phyloP scores from a whole-genome alignment of 2,888 invertebrate genomes.

The Darwinula stevensoni region DNA sequence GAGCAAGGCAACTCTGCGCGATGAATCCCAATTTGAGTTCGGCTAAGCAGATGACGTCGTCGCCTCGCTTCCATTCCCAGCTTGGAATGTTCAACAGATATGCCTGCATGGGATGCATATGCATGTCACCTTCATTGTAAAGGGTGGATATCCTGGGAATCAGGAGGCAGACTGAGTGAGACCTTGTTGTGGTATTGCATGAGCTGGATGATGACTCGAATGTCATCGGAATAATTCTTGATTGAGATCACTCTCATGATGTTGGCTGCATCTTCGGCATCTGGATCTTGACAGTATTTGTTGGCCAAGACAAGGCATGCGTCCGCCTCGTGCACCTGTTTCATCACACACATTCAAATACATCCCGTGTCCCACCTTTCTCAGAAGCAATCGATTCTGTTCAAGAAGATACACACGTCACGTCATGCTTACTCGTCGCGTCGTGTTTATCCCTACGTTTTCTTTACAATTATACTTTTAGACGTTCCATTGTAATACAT shows the following conservation, averaged over 20 bases:
- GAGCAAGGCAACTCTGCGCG: slow-evolving; percentile 79
- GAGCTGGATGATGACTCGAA: slow-evolving; percentile 95
- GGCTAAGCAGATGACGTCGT: slow-evolving; percentile 96
- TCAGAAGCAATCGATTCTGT: no score
- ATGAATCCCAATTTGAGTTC: slow-evolving; percentile 98
- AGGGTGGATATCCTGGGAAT: background rate
- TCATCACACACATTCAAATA: background rate
- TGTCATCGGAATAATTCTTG: slow-evolving; percentile 98
- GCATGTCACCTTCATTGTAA: no score
- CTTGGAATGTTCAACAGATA: slow-evolving; percentile 99
- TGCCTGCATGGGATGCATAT: slow-evolving; percentile 31
- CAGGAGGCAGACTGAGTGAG: slow-evolving; percentile 9
- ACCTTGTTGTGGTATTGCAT: slow-evolving; percentile 99
- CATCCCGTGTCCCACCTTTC: no score
- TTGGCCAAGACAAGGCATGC: slow-evolving; percentile 97
- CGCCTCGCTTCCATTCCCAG: slow-evolving; percentile 99
- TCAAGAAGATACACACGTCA: no score
- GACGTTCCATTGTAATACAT: no score
- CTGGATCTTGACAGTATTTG: slow-evolving; percentile 99
- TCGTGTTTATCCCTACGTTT: no score
- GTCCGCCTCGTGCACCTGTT: slow-evolving; percentile 90
- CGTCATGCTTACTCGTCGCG: no score
- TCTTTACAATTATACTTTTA: no score
- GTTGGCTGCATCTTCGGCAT: slow-evolving; percentile 98
- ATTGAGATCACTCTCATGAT: slow-evolving; percentile 99